Evolutionary conservation across 2,113 vertebrate genomes (phyloP).

Genomic region (Myotis brandtii): DNA sequence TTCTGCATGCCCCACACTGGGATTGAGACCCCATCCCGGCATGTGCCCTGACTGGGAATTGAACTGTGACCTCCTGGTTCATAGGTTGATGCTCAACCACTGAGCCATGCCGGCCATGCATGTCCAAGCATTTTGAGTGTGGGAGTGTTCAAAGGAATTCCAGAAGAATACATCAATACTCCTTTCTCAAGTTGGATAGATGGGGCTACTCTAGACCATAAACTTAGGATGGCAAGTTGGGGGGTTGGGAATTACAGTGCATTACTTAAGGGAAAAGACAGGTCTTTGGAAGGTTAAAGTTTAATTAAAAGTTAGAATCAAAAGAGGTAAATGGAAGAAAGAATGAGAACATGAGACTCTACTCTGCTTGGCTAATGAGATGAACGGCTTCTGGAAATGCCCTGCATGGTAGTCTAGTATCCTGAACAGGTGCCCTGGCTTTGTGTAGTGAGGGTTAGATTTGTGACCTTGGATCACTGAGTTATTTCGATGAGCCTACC

Average conservation of each 20-base stretch:
- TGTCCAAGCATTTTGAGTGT: neutral
- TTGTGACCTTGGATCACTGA: neutral
- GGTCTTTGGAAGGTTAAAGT: neutral
- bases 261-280: neutral
- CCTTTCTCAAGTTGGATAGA: neutral
- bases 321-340: neutral
- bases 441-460: neutral
- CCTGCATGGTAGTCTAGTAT: too few relatives aligned
- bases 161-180: neutral
- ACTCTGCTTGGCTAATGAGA: neutral
- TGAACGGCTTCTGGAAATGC: neutral
- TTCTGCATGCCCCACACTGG: too few relatives aligned
- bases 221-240: neutral
- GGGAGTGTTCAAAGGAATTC: neutral
- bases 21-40: too few relatives aligned
- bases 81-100: too few relatives aligned
- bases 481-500: constrained; percentile 52
- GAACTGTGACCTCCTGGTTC: too few relatives aligned
- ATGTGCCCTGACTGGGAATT: too few relatives aligned
- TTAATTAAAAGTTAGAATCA: neutral
- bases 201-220: neutral
- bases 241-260: neutral
- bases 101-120: too few relatives aligned
- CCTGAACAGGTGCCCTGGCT: neutral
- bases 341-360: neutral